Evolutionary conservation across 2,888 invertebrate genomes (phyloP).

Genomic region (Macrosiphum euphorbiae): DNA sequence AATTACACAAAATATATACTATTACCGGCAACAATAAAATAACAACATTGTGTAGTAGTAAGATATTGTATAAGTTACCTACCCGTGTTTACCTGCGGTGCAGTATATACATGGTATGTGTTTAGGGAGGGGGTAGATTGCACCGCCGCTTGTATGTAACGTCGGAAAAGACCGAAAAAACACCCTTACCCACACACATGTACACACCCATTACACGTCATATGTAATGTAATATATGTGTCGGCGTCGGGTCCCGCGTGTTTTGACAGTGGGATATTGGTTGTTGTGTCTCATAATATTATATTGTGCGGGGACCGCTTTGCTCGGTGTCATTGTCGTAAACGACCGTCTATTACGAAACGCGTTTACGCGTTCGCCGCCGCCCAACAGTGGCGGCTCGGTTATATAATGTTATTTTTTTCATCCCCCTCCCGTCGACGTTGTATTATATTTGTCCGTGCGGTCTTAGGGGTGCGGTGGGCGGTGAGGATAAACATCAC

Average conservation of each 20-base stretch:
- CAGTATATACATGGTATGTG: background rate
- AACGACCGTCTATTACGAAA: slow-evolving; percentile 47
- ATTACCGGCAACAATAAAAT: slow-evolving; percentile 5
- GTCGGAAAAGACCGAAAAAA: background rate
- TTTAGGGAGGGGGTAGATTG: background rate
- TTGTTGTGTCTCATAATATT: slow-evolving; percentile 23
- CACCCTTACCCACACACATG: background rate
- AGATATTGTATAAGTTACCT: background rate
- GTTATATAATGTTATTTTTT: background rate
- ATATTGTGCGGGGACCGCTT: slow-evolving; percentile 31
- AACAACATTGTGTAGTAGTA: slow-evolving; percentile 3
- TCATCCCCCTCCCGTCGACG: background rate
- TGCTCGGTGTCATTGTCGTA: slow-evolving; percentile 30
- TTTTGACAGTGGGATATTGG: slow-evolving; percentile 53
- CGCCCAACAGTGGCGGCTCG: slow-evolving; percentile 6
- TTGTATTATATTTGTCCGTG: slow-evolving; percentile 22
- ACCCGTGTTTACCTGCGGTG: background rate
- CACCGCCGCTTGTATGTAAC: background rate
- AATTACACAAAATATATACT: slow-evolving; percentile 5
- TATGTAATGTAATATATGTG: slow-evolving; percentile 17
- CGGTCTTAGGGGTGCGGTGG: background rate
- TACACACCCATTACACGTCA: background rate
- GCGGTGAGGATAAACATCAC: background rate
- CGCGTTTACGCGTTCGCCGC: slow-evolving; percentile 26
- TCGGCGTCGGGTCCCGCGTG: slow-evolving; percentile 20